These are phyloP conservation scores for Bovichtus diacanthus DNA, from an alignment of 2,797 vertebrate genomes.

Conservation along the genomic window DNA sequence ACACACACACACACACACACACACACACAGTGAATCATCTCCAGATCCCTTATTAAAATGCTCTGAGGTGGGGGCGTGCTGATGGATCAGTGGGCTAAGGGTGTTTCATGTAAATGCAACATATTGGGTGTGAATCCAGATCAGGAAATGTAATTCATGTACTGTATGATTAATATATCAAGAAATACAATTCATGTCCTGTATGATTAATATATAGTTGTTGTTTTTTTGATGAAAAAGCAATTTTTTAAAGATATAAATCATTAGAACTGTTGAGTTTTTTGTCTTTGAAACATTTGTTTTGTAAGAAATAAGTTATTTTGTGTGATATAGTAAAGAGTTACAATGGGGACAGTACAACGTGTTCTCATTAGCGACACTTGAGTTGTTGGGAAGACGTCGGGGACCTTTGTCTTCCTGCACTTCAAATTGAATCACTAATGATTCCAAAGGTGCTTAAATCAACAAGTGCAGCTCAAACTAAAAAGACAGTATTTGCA, in stretches of 20 bases:
- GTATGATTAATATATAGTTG: no score
- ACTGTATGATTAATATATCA: not conserved
- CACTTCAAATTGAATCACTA: not conserved
- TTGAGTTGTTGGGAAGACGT: not conserved
- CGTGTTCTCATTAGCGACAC: not conserved
- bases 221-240: no score
- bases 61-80: not conserved
- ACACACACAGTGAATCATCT: conserved; percentile 20
- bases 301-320: not conserved
- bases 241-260: no score
- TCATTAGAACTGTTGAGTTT: no score
- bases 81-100: conserved; percentile 5
- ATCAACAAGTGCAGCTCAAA: not conserved
- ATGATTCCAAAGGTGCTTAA: not conserved
- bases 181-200: no score
- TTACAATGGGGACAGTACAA: not conserved
- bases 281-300: no score
- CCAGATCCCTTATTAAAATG: conserved; percentile 8
- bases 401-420: not conserved
- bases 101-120: conserved; percentile 6
- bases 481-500: not conserved
- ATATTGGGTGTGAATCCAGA: conserved; percentile 24
- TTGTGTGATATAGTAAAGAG: not conserved
- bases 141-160: not conserved
- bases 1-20: no score